Evolutionary conservation across 2,797 vertebrate species (phyloP).

Genomic region (Lagodon rhomboides): DNA sequence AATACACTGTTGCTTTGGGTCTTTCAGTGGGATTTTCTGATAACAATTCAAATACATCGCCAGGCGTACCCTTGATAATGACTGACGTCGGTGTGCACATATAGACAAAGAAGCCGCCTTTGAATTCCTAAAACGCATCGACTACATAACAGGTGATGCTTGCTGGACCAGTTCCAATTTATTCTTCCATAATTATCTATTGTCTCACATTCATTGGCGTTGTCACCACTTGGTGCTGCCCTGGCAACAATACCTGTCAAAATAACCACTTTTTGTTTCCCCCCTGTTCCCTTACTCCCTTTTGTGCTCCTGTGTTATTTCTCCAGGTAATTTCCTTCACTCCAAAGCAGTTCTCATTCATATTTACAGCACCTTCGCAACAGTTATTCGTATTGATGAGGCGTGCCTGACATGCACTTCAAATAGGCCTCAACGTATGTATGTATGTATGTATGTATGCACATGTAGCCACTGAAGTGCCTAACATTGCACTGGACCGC

Average conservation of each 20-base stretch:
- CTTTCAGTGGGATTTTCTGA: neutral
- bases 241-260: conserved; percentile 34
- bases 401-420: conserved; percentile 45
- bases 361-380: conserved; percentile 37
- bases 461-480: conserved; percentile 19
- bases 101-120: neutral
- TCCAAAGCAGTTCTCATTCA: conserved; percentile 41
- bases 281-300: neutral
- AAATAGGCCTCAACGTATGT: conserved; percentile 27
- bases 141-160: neutral
- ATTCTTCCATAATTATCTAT: neutral
- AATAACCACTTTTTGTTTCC: no score
- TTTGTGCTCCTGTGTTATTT: conserved; percentile 6
- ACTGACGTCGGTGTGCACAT: neutral
- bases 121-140: neutral
- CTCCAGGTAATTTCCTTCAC: conserved; percentile 42
- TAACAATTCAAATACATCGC: neutral
- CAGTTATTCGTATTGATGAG: conserved; percentile 61
- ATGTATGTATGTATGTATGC: neutral
- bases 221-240: conserved; percentile 32
- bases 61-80: neutral
- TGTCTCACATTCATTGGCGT: neutral
- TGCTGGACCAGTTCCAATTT: neutral
- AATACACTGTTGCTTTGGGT: neutral
- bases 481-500: conserved; percentile 28